Base-by-base conservation (phyloP, 1,140 invertebrate species). In the Belonocnema kinseyi region DNA sequence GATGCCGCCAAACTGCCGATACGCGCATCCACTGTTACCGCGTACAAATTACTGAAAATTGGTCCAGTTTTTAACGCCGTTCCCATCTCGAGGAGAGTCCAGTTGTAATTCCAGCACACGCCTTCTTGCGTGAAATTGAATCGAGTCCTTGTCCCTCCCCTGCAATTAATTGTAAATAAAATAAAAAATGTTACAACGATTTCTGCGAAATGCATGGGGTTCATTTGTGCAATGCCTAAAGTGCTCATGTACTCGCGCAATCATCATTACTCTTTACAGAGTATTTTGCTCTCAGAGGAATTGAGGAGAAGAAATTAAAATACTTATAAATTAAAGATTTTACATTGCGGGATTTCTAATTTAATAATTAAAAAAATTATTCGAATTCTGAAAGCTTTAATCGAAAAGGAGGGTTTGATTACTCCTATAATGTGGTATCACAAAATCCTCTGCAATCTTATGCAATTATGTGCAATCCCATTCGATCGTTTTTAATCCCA, bases 111-210 rank as follows among this genome's bases (percentile, higher is more conserved):
- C 61, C 61, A 66, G 61, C 61, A 40, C 61, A 66, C 61, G 61
- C 61, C 61, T 66, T 66, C 61, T 66, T 66, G 61, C 61, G 61
- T 66, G 61, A 66, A 66, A 66, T 66, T 66, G 61, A 66, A 66
- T 66, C 33, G 61, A 66, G 61, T 66, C 26, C 61, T 66, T n/a
- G 61, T 46, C 16, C 16, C 14, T 66, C 16, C 6, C 14, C 61
- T 66, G 13, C 61, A 66, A 66, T 66, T 66, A 66, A 66, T 66
- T 66, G 61, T 26, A 66, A 33, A 40, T 26, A 40, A 66, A 66
- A 66, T 46, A 66, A 40, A 26, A 40, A 66, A 66, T 66, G 16
- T 7, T n/a, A 33, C 2, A 33, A 33, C 26, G 0, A 33, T 66
- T 66, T 66, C 33, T 40, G 26, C 33, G 61, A 66, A 66, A 40